Evolutionary conservation across 1,140 invertebrate genomes (phyloP).

Genomic region (Leucophenga varia): DNA sequence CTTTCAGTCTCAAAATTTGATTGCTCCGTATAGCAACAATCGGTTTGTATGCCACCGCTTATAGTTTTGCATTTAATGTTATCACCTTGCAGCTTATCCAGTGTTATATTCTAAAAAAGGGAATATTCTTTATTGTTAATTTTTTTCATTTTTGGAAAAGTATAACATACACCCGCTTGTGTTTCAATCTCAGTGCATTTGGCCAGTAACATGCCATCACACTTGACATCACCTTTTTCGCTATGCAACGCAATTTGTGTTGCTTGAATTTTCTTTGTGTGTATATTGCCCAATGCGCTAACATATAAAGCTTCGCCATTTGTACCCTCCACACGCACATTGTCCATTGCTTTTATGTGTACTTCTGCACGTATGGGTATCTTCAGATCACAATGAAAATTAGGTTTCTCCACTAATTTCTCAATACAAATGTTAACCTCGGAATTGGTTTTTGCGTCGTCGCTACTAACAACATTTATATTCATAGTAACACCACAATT

Average conservation of each 20-base stretch:
- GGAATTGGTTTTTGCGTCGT: conserved; percentile 33
- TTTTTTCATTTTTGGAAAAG: neutral
- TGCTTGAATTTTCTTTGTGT: conserved; percentile 36
- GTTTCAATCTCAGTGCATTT: conserved; percentile 34
- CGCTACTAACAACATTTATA: conserved; percentile 25
- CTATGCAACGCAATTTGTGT: conserved; percentile 29
- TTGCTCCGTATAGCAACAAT: conserved; percentile 47
- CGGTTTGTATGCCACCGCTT: conserved; percentile 34
- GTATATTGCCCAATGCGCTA: conserved; percentile 25
- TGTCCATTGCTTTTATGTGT: conserved; percentile 16
- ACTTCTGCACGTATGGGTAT: conserved; percentile 38
- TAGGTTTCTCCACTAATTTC: conserved; percentile 15
- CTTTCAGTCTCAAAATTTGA: conserved; percentile 43
- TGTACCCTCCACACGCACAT: conserved; percentile 28
- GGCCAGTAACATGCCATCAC: conserved; percentile 36
- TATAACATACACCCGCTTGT: conserved; percentile 28
- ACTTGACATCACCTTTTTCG: conserved; percentile 34
- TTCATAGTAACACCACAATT: conserved; percentile 30
- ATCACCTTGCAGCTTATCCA: conserved; percentile 49
- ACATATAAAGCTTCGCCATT: conserved; percentile 34
- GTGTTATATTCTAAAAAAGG: conserved; percentile 27
- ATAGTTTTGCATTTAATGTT: conserved; percentile 32
- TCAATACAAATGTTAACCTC: conserved; percentile 36
- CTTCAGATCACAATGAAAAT: conserved; percentile 32
- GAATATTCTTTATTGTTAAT: no score